Evolutionary conservation across 2,113 vertebrate species (phyloP).

Genomic region (Muscicapa adusta): DNA sequence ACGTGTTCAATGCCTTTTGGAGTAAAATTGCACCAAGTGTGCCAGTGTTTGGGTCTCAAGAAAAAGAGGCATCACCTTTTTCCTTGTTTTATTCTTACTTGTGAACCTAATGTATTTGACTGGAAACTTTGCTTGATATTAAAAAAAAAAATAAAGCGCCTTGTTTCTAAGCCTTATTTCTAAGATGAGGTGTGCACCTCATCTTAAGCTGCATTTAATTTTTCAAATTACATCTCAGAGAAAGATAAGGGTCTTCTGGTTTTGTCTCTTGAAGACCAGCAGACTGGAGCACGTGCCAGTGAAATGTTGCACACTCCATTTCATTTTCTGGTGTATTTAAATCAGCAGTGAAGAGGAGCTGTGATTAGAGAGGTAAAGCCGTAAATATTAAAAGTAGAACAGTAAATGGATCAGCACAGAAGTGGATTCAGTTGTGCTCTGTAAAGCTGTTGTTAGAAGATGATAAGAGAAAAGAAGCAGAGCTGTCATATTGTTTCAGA

Average conservation of each 20-base stretch:
- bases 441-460: neutral
- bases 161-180: neutral
- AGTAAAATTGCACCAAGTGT: neutral
- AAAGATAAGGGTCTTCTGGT: neutral
- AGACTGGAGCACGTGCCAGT: neutral
- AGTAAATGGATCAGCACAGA: neutral
- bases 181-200: neutral
- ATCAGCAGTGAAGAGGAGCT: neutral
- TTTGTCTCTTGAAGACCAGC: neutral
- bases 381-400: neutral
- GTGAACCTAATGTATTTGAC: neutral
- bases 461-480: neutral
- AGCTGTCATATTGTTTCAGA: neutral
- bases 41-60: neutral
- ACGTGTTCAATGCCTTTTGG: neutral
- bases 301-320: fast-evolving
- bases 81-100: neutral
- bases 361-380: neutral
- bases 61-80: neutral
- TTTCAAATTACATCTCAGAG: neutral
- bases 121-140: neutral
- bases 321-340: neutral
- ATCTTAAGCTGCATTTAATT: neutral
- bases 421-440: neutral
- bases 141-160: too few species aligned